Evolutionary conservation across 2,888 invertebrate genomes (phyloP), one percentile per base, ranked within the genome.

Genomic region (Nemotelus pantherinus): DNA sequence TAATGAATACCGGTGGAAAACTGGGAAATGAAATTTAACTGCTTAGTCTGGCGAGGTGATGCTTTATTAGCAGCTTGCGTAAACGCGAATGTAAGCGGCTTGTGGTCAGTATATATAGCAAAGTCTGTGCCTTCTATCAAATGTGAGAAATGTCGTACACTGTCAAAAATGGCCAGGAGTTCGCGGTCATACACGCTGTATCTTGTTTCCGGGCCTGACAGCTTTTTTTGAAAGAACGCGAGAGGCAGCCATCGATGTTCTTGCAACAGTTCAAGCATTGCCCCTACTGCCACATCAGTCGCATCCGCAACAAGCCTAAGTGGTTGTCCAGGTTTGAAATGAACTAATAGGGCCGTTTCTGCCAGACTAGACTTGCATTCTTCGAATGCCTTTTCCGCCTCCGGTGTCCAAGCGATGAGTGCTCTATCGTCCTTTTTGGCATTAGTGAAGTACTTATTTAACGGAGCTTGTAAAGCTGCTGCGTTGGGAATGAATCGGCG

Each of bases 281-380:
- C 3, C 3, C 9, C 2, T 3, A 57, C 25, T 3, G 57, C 57
- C 5, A 63, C 41, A 39, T 63, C 63, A 3, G 63, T 2, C 41
- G 63, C 63, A 39, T 63, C 63, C 39, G 63, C 41, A 5, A 63
- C 63, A 9, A 63, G 41, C 3, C 4, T 41, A 3, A 63, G 63
- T 5, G 3, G 41, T 63, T 63, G 63, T n/a, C 10, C 10, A 44
- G 7, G 7, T 4, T 65, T 65, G 45, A 3, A 65, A n/a, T 65
- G 47, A 4, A 44, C 65, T 44, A 65, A 3, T 3, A 10, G 45
- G 4, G 65, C 45, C 7, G 41, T 25, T 44, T 65, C 45, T 43
- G 65, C 45, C 43, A 65, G 47, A 4, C 45, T 45, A 7, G 44
- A 44, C 10, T 45, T 65, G 45, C 65, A 65, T 7, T 65, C 65